Percentiles rank a stretch among this genome's conserved stretches.
Conservation (phyloP, 2,888 invertebrate species). For the Tenthredo mesomela region DNA sequence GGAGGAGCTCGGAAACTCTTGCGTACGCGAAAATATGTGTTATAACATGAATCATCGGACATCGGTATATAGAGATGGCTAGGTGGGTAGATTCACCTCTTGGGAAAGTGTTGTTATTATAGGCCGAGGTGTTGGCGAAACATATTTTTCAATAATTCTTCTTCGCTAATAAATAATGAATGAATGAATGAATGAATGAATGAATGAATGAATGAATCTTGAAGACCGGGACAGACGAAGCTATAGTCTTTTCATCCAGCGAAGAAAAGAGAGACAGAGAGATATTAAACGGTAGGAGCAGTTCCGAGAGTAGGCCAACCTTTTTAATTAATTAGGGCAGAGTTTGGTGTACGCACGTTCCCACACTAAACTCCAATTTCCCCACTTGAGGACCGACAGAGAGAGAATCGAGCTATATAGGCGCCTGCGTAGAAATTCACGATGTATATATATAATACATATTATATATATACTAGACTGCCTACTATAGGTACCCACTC, state of each 20-base stretch:
- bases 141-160: background rate
- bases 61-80: background rate
- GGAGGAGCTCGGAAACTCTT: background rate
- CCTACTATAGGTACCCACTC: background rate
- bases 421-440: constrained; percentile 1
- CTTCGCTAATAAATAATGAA: background rate
- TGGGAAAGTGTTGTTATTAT: background rate
- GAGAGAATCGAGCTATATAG: background rate
- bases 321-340: constrained; percentile 39
- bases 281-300: background rate
- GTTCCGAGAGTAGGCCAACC: constrained; percentile 36
- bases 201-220: background rate
- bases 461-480: background rate
- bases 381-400: constrained; percentile 4
- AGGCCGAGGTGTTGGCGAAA: background rate
- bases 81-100: background rate
- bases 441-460: too few species aligned
- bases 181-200: background rate
- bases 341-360: background rate
- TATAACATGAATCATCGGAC: background rate
- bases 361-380: constrained; percentile 33
- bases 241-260: background rate
- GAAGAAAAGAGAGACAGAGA: background rate
- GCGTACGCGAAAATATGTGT: background rate
- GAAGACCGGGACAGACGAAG: background rate